Conservation (phyloP, 2,797 vertebrate genomes). For the Anisognathus igniventris region DNA sequence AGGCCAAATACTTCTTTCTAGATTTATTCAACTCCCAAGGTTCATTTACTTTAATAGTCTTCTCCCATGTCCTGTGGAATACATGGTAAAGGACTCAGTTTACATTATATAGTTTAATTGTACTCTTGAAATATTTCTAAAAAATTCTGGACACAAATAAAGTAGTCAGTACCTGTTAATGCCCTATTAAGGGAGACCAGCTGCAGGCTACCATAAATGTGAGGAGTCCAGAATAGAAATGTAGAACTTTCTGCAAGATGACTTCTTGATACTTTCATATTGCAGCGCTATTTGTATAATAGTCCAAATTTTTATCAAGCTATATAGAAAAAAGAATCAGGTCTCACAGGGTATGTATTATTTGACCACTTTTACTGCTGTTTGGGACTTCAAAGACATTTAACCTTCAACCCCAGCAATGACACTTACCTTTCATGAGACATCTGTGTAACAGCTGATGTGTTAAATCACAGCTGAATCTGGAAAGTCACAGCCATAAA, state of each 20-base stretch:
- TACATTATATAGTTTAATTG: neutral
- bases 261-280: neutral
- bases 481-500: neutral
- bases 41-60: neutral
- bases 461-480: constrained; percentile 25
- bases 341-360: neutral
- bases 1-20: neutral
- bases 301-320: neutral
- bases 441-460: neutral
- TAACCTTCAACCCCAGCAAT: constrained; percentile 20
- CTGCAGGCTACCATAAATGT: neutral
- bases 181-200: neutral
- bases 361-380: neutral
- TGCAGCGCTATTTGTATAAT: neutral
- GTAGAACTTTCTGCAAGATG: neutral
- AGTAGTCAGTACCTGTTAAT: neutral
- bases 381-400: constrained; percentile 27
- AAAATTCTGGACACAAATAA: neutral
- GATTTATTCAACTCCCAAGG: neutral
- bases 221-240: neutral
- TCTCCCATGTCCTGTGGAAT: neutral
- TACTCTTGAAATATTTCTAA: neutral
- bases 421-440: constrained; percentile 1
- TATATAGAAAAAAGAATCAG: neutral
- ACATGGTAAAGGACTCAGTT: neutral